Conservation (phyloP, 2,888 invertebrate genomes). For the Cybosia mesomella region DNA sequence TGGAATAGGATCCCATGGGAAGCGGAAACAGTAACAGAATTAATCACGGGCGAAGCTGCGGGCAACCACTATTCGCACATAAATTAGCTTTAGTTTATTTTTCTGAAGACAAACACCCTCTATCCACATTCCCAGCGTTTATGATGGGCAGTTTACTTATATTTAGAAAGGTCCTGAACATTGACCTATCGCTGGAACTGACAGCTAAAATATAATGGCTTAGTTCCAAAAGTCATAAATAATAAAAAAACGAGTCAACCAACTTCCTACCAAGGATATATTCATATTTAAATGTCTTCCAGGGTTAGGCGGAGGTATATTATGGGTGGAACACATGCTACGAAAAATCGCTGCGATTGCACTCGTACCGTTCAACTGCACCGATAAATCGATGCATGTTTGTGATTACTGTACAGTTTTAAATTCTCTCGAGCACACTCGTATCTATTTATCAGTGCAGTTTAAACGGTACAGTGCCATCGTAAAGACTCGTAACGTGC, state of each 20-base stretch:
- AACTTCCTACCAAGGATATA: neutral
- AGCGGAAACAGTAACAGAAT: no score
- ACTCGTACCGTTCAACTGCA: no score
- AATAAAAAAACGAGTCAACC: conserved; percentile 5
- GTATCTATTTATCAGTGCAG: no score
- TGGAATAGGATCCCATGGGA: no score
- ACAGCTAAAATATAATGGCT: conserved; percentile 5
- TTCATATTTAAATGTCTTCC: neutral
- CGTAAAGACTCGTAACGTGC: no score
- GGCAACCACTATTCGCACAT: neutral
- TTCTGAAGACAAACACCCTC: neutral
- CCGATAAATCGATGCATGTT: no score
- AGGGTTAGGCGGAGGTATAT: no score
- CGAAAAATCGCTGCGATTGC: no score
- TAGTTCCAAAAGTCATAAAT: conserved; percentile 4
- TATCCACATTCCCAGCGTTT: neutral
- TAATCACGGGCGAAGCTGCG: neutral
- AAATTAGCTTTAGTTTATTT: neutral
- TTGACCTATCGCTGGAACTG: conserved; percentile 1
- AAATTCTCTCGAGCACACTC: no score
- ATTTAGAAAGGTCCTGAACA: neutral
- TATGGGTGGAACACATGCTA: no score
- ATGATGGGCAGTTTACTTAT: conserved; percentile 5
- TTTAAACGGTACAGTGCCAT: no score
- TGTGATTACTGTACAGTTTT: no score